Base-by-base conservation (phyloP, 2,113 vertebrate species). In the Ptilonorhynchus violaceus region DNA sequence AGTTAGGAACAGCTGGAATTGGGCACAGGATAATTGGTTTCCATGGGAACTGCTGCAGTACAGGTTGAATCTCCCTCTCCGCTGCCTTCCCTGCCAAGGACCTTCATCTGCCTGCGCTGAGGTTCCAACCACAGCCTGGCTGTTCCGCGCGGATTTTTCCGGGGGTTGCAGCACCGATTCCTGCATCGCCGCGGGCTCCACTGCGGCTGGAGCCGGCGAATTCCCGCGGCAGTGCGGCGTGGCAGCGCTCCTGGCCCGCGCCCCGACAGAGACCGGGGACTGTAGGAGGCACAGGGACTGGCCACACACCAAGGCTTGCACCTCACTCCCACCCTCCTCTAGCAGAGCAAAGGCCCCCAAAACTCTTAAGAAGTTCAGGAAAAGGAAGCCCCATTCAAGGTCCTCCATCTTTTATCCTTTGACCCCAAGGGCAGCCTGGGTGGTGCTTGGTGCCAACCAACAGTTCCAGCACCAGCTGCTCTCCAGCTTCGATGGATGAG, bases 11-110 rank as follows among this genome's bases (percentile, higher is more conserved):
- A 97, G 97, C 96, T 89, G 97, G 98, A 98, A 98, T 98, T 98
- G 97, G 97, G 98, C 97, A 96, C 63, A 74, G 98, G 98, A 97
- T 98, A 97, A 98, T 96, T 96, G 98, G 98, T 98, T 98, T 97
- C 97, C 88, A 98, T 98, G 97, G 98, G 50, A 98, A 98, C 98
- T 58, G 79, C 98, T 96, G 97, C 98, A 95, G 98, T 93, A 97
- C 97, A 96, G 97, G 97, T 95, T 97, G 97, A 97, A 92, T 95
- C 96, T 97, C 96, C 96, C 95, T 96, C 97, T 94, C 95, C 52
- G 39, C 87, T 80, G 49, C 82, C 73, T 79, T 82, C 89, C 59
- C 95, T 93, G 96, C 97, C 96, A 96, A 97, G 97, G 96, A 92
- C 97, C 96, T 96, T 96, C 98, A 93, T 96, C 95, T 97, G 93